Conservation (phyloP, 1,140 invertebrate genomes). For the Cydia fagiglandana region DNA sequence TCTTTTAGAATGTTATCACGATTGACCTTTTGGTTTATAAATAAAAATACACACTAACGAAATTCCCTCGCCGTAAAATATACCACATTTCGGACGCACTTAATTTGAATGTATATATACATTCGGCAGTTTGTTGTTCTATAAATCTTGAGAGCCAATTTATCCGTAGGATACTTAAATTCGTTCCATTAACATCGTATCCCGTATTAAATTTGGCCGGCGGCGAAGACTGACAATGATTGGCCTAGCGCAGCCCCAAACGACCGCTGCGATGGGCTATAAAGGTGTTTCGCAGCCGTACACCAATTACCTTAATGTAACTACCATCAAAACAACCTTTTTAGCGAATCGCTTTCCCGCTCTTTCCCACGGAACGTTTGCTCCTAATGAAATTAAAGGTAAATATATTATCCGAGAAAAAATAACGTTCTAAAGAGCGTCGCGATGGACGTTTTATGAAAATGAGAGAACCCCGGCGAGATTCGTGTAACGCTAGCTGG, state of each 20-base stretch:
- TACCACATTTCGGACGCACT: constrained; percentile 13
- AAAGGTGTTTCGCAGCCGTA: constrained; percentile 71
- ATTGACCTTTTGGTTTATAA: neutral
- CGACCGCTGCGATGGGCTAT: constrained; percentile 62
- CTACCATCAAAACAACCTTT: constrained; percentile 72
- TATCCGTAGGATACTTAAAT: constrained; percentile 60
- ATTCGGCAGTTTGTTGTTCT: constrained; percentile 56
- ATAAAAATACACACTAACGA: neutral
- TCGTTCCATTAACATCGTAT: constrained; percentile 65
- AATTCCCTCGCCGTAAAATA: constrained; percentile 9
- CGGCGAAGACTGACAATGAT: constrained; percentile 65
- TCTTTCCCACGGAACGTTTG: constrained; percentile 61
- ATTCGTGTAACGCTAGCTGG: constrained; percentile 40
- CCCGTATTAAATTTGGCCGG: constrained; percentile 62
- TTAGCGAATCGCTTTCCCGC: constrained; percentile 59
- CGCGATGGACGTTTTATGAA: constrained; percentile 45
- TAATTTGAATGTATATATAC: constrained; percentile 56
- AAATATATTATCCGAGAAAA: constrained; percentile 44
- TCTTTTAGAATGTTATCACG: neutral
- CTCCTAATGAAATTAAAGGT: constrained; percentile 67
- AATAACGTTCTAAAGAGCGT: constrained; percentile 36
- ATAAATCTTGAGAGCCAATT: constrained; percentile 66
- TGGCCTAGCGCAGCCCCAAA: constrained; percentile 61
- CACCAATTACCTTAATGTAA: constrained; percentile 75
- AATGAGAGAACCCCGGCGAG: constrained; percentile 45